Base-by-base conservation (phyloP, 2,113 vertebrate genomes). In the Gasterosteus nipponicus region DNA sequence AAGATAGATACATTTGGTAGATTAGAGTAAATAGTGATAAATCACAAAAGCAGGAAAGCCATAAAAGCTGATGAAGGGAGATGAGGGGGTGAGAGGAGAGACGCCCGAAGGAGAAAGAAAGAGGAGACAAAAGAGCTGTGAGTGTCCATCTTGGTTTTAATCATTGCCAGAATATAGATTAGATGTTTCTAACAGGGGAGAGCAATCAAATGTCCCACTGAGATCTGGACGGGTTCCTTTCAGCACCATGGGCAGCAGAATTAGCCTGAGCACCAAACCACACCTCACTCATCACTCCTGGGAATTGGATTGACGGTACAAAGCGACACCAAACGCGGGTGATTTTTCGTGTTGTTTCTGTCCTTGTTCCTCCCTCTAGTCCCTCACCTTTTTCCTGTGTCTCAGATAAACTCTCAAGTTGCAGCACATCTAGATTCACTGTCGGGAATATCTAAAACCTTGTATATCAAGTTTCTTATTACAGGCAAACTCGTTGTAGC, bases 131-230 rank as follows among this genome's bases (percentile, higher is more conserved):
- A 41, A 1, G 7, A 75, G 41, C 33, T 19, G 49, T 69, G 59
- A 46, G 18, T 0, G 41, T 51, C 33, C 53, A 9, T 41, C 59
- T n/a, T 53, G 29, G 11, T 41, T 58, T 65, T 31, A 38, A 38
- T 22, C 10, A 33, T 22, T 42, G 31, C 5, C 19, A 4, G 16
- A 51, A 44, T 38, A 19, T 14, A 56, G 5, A 51, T 0, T 39
- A 71, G 42, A 47, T 60, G 64, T 68, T 82, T 73, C 53, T 58
- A 76, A 76, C 71, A 70, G 56, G 73, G 77, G 69, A 68, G 42
- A 54, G 15, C 31, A 62, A 65, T 12, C 9, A 22, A 46, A 26
- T 0, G 39, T 39, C 42, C 54, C 49, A 44, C 58, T 31, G 61
- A 65, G 22, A 75, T 3, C 7, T 35, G 18, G 8, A 15, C 2